Conservation (phyloP, 2,888 invertebrate species). For the Stictocephala bisonia region DNA sequence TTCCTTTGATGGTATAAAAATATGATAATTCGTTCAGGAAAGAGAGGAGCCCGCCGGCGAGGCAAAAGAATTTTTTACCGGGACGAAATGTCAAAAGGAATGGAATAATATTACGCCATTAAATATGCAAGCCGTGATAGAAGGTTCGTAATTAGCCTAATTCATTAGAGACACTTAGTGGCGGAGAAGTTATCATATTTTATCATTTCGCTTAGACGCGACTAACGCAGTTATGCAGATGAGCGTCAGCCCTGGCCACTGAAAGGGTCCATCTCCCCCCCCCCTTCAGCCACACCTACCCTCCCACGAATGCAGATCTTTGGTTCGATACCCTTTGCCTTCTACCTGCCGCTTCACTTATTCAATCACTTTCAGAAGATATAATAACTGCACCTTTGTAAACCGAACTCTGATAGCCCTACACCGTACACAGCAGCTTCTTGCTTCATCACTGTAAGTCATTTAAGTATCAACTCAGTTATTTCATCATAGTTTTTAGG, state of each 20-base stretch:
- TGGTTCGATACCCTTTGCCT: conserved; percentile 39
- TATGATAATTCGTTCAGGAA: conserved; percentile 60
- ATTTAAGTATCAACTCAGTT: too few relatives aligned
- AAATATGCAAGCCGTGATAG: conserved; percentile 49
- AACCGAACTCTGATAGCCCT: too few relatives aligned
- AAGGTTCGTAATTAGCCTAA: conserved; percentile 48
- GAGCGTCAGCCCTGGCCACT: conserved; percentile 41
- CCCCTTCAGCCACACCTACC: neutral
- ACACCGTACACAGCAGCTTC: too few relatives aligned
- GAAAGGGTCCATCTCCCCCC: conserved; percentile 35
- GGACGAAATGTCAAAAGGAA: conserved; percentile 48
- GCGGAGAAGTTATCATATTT: conserved; percentile 47
- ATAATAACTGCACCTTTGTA: too few relatives aligned
- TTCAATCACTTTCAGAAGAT: too few relatives aligned
- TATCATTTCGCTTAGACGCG: conserved; percentile 44
- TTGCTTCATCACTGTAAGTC: too few relatives aligned
- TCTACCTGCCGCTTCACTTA: conserved; percentile 11
- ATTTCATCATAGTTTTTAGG: too few relatives aligned
- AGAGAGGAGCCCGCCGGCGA: conserved; percentile 26
- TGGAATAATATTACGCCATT: conserved; percentile 44
- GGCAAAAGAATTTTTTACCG: conserved; percentile 33
- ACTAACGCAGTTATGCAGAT: conserved; percentile 45
- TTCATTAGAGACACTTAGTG: conserved; percentile 50
- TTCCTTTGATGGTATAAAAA: conserved; percentile 61
- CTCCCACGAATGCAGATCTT: conserved; percentile 12